Evolutionary conservation across 2,113 vertebrate species (phyloP), one percentile per base, ranked within the genome.

Genomic region (Perca flavescens): DNA sequence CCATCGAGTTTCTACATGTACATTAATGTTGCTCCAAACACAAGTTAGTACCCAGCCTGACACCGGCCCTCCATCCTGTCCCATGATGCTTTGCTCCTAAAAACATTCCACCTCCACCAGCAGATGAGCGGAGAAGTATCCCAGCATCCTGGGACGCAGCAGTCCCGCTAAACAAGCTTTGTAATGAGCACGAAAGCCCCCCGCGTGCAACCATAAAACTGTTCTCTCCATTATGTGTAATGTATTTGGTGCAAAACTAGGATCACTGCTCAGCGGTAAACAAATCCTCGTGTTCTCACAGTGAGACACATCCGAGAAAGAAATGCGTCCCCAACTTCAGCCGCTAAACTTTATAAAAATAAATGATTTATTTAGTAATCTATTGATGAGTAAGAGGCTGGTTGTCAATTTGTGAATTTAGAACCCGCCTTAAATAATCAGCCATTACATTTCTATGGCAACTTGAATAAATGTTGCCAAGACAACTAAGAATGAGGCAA

Each of bases 61-160:
- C 4, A 14, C 13, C 6, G 0, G 4, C 14, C 40, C 14, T 47
- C 66, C 75, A 22, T 2, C 36, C 12, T 8, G 8, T 52, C 77
- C 47, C 72, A 75, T 47, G 16, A 69, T 74, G 40, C 58, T 75
- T 22, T 75, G 19, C 88, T 77, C 58, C 74, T 67, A 43, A 79
- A 79, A 79, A 88, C 87, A 88, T 90, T 90, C 83, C 84, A 43
- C 43, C 50, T 76, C 66, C 0, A 49, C 0, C 63, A 3, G 22
- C 13, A 2, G 64, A 68, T 10, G 40, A 43, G 34, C 34, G 34
- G 34, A 34, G 34, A 34, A 34, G 34, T 34, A 34, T 34, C 34
- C 6, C 34, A 34, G 6, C 34, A 34, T 34, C 34, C 31, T 34
- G 31, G 31, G 31, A 34, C 31, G 40, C 34, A 56, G 11, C 34